Evolutionary conservation across 2,888 invertebrate species (phyloP).

Genomic region (Melipona bicolor): DNA sequence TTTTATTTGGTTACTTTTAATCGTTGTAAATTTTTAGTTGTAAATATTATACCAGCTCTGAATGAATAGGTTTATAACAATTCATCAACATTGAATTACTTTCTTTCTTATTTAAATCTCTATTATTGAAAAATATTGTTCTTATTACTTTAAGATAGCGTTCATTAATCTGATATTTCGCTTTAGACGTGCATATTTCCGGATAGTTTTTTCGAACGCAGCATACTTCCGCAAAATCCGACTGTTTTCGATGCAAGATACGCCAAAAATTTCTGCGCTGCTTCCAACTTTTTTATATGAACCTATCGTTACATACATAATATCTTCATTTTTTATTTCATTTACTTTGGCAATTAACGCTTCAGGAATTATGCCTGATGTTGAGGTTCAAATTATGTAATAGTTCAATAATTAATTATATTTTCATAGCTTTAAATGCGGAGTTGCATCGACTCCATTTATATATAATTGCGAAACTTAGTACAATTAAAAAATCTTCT

Average conservation of each 20-base stretch:
- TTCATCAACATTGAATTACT: not conserved
- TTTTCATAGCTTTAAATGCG: no score
- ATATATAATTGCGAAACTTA: no score
- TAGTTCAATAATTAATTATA: no score
- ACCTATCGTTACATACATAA: conserved; percentile 78
- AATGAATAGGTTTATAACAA: not conserved
- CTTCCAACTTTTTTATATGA: conserved; percentile 84
- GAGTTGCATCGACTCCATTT: no score
- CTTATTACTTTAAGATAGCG: conserved; percentile 86
- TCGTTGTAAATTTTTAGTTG: not conserved
- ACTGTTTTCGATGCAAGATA: conserved; percentile 87
- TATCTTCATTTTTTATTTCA: not conserved
- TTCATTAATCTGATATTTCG: conserved; percentile 86
- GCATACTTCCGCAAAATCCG: conserved; percentile 87
- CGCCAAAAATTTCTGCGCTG: conserved; percentile 85
- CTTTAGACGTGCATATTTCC: conserved; percentile 86
- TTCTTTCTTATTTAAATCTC: not conserved
- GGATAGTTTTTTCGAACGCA: conserved; percentile 87
- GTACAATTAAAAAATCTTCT: not conserved
- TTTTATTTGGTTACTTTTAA: not conserved
- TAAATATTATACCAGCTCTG: not conserved
- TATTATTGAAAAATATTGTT: not conserved
- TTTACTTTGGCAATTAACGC: not conserved
- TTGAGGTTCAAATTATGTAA: no score
- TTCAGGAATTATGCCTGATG: no score